Percentiles rank a stretch among this genome's conserved stretches.
These are phyloP conservation scores for Clarias gariepinus DNA, from an alignment of 2,113 vertebrate species.

Conservation along the genomic window DNA sequence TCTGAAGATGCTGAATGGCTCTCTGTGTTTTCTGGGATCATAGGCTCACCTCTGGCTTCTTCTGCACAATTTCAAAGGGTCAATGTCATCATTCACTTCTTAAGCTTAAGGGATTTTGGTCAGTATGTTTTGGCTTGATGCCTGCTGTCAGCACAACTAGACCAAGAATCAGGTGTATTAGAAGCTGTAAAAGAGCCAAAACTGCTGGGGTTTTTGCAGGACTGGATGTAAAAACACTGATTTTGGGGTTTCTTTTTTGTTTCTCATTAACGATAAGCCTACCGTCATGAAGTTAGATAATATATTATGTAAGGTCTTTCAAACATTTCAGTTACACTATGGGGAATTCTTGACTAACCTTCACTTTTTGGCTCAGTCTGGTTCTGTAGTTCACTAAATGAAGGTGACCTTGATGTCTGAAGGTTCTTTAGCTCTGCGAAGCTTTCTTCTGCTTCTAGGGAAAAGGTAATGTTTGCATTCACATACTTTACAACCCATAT, in stretches of 20 bases:
- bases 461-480: background rate
- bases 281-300: background rate
- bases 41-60: background rate
- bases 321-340: background rate
- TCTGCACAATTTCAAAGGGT: background rate
- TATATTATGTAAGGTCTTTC: background rate
- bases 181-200: background rate
- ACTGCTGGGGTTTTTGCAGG: background rate
- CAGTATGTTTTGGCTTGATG: background rate
- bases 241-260: background rate
- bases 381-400: constrained; percentile 39
- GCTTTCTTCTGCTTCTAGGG: constrained; percentile 43
- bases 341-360: background rate
- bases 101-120: background rate
- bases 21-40: constrained; percentile 1
- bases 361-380: constrained; percentile 20
- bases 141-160: background rate
- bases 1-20: background rate
- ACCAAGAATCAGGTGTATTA: background rate
- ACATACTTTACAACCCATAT: background rate
- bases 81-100: background rate
- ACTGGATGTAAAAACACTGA: background rate
- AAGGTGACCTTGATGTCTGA: constrained; percentile 43
- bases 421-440: constrained; percentile 48
- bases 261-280: background rate